Percentiles rank a stretch among this genome's conserved stretches.
phyloP scores from a whole-genome alignment of 2,113 vertebrate genomes.

The Saccopteryx bilineata region DNA sequence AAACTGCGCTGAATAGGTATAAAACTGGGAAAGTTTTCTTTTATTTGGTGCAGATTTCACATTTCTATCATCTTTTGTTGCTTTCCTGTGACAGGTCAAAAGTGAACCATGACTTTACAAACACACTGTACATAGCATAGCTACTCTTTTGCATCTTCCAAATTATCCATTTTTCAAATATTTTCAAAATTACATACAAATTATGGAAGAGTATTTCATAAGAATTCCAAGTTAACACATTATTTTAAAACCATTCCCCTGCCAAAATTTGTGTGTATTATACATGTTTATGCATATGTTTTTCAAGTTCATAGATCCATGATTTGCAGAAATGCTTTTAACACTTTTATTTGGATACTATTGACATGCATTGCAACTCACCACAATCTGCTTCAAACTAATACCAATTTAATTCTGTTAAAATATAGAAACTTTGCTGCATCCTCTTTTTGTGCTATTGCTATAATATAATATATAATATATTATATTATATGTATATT shows the following conservation, averaged over 20 bases:
- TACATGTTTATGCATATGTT: not conserved
- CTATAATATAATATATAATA: not conserved
- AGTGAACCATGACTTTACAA: too few relatives aligned
- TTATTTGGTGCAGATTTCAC: too few relatives aligned
- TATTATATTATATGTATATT: not conserved
- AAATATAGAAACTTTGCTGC: constrained; percentile 14
- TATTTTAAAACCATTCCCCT: not conserved
- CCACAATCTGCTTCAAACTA: not conserved
- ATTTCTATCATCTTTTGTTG: too few relatives aligned
- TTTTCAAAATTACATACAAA: constrained; percentile 57
- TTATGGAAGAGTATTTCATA: not conserved
- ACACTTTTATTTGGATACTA: not conserved
- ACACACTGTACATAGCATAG: not conserved
- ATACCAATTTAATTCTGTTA: not conserved
- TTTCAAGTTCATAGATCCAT: constrained; percentile 2
- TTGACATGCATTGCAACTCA: not conserved
- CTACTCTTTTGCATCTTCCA: constrained; percentile 10
- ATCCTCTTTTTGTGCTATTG: not conserved
- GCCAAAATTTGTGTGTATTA: not conserved
- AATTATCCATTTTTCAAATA: not conserved
- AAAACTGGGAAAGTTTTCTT: too few relatives aligned
- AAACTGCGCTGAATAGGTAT: too few relatives aligned
- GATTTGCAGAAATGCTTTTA: constrained; percentile 16
- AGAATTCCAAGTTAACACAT: constrained; percentile 8
- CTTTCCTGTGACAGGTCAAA: too few relatives aligned